Evolutionary conservation across 2,797 vertebrate genomes (phyloP).

Genomic region (Choloepus didactylus): DNA sequence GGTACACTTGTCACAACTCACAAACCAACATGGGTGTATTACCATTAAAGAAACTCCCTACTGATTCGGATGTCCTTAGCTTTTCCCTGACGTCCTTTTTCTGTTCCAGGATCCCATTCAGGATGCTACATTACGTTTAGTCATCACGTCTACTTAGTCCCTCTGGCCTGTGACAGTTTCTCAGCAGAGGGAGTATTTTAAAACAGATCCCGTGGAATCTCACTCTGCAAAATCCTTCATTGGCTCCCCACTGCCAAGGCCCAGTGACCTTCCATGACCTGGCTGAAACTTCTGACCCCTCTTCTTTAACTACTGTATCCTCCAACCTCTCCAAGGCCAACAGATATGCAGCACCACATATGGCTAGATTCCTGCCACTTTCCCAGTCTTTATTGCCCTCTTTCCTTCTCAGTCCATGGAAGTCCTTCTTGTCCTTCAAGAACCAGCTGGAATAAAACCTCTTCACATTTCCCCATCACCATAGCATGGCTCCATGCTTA

Average conservation of each 20-base stretch:
- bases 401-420: not conserved
- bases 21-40: accelerated
- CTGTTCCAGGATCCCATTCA: not conserved
- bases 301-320: not conserved
- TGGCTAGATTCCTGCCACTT: not conserved
- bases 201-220: not conserved
- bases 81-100: not conserved
- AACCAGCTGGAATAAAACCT: not conserved
- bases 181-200: not conserved
- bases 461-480: not conserved
- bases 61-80: not conserved
- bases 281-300: accelerated
- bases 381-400: not conserved
- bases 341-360: not conserved
- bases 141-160: not conserved
- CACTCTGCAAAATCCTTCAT: not conserved
- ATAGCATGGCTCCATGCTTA: accelerated
- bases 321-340: not conserved
- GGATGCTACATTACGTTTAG: not conserved
- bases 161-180: not conserved
- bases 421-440: not conserved
- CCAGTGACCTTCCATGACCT: not conserved
- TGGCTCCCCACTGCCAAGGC: not conserved
- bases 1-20: not conserved
- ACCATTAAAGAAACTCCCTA: not conserved